Evolutionary conservation across 2,888 invertebrate species (phyloP).

Genomic region (Mechanitis messenoides): DNA sequence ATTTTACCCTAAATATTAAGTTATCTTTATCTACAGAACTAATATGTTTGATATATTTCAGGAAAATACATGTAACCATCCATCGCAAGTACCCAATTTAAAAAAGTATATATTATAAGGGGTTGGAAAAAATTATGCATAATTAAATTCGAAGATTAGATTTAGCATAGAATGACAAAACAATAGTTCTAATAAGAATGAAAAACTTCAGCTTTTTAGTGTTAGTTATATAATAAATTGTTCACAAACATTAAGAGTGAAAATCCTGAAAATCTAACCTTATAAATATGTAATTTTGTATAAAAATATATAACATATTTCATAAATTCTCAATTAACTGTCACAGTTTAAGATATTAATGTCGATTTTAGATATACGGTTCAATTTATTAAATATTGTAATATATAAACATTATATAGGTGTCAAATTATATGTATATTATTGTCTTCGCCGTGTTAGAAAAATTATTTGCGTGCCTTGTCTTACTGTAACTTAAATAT

Average conservation of each 20-base stretch:
- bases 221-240: conserved; percentile 1
- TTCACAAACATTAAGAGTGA: not conserved
- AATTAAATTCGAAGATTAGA: conserved; percentile 13
- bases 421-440: conserved; percentile 11
- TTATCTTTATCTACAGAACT: too few species aligned
- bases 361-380: not conserved
- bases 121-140: conserved; percentile 18
- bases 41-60: conserved; percentile 40
- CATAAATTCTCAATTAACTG: not conserved
- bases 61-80: conserved; percentile 67
- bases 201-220: conserved; percentile 1
- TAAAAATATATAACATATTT: too few species aligned
- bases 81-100: conserved; percentile 47
- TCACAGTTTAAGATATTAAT: not conserved
- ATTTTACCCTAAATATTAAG: not conserved
- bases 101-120: conserved; percentile 36
- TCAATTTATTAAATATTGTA: conserved; percentile 3
- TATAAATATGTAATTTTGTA: too few species aligned
- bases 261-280: not conserved
- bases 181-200: not conserved
- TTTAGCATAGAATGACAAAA: not conserved
- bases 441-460: conserved; percentile 12
- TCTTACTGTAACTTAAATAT: conserved; percentile 27
- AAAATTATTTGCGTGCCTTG: conserved; percentile 51
- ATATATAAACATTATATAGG: not conserved